Base-by-base conservation (phyloP, 2,888 invertebrate genomes). In the Drosophila paramelanica region DNA sequence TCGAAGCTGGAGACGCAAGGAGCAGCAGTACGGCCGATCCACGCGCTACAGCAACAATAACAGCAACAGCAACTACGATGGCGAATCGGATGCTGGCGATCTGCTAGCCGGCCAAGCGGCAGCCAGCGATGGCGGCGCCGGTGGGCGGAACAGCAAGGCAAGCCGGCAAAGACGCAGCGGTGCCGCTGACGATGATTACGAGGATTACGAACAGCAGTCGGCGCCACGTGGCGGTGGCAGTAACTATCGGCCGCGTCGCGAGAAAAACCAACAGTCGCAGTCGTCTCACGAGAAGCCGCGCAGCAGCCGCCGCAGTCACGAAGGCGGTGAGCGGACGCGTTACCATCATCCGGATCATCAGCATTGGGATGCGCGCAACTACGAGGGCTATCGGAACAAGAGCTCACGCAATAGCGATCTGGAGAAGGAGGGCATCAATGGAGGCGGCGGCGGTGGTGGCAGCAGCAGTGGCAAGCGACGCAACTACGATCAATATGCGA, bases 331-430 rank as follows among this genome's bases (percentile, higher is more conserved):
- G 0, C 68, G 71, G 17, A 73, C 77, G 20, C 66, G 88, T 0
- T 70, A 75, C 5, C 75, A 67, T n/a, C 67, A 65, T 8, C 23
- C 45, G 8, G 85, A 89, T 38, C 55, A 56, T 23, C 66, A 74
- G 4, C 70, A 73, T 11, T 87, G 81, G 76, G 88, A 90, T 71
- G 70, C 77, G 0, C 79, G 85, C 3, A 88, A 90, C 41, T 91
- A 92, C 56, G 92, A 93, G 67, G 93, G 93, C 46, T 91, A 92
- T 77, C 90, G 92, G 5, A 89, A 90, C 51, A 90, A 89, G 51
- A 91, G 92, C 27, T 92, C 92, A 5, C 91, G 92, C 42, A 92
- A 91, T 76, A 89, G 91, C 58, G 92, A 92, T 71, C 67, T 90
- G 20, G 91, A 92, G 46, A 90, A 91, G 57, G 89, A 91, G 14